phyloP scores from a whole-genome alignment of 2,888 invertebrate species.

The Cistogaster globosa region DNA sequence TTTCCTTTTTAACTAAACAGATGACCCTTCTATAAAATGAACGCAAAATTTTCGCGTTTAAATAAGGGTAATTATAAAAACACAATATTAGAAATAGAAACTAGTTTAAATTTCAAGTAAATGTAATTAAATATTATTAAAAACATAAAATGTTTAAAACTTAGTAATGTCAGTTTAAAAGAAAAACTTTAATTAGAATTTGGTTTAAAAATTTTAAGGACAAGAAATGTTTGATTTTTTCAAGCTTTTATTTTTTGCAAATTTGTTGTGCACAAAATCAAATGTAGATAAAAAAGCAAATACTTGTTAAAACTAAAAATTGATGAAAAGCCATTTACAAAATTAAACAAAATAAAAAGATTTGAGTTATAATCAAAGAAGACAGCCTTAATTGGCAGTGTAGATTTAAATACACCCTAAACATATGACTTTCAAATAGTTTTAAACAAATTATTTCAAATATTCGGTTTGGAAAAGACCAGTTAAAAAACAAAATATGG shows the following conservation, averaged over 20 bases:
- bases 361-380: too few species aligned
- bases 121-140: neutral
- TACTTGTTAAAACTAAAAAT: constrained; percentile 7
- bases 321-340: constrained; percentile 17
- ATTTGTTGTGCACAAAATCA: neutral
- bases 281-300: neutral
- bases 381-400: too few species aligned
- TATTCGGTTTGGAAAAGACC: too few species aligned
- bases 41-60: constrained; percentile 2
- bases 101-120: neutral
- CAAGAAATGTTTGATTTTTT: neutral
- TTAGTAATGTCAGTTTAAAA: too few species aligned
- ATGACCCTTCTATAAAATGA: constrained; percentile 36
- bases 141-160: too few species aligned
- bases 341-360: neutral
- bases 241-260: neutral
- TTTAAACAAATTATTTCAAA: too few species aligned
- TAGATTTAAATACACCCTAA: too few species aligned
- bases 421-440: too few species aligned
- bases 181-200: neutral
- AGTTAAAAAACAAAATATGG: too few species aligned
- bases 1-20: constrained; percentile 56
- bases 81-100: neutral
- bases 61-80: constrained; percentile 56
- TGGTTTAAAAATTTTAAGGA: neutral